phyloP scores from a whole-genome alignment of 1,140 invertebrate genomes.

The Cydia strobilella region DNA sequence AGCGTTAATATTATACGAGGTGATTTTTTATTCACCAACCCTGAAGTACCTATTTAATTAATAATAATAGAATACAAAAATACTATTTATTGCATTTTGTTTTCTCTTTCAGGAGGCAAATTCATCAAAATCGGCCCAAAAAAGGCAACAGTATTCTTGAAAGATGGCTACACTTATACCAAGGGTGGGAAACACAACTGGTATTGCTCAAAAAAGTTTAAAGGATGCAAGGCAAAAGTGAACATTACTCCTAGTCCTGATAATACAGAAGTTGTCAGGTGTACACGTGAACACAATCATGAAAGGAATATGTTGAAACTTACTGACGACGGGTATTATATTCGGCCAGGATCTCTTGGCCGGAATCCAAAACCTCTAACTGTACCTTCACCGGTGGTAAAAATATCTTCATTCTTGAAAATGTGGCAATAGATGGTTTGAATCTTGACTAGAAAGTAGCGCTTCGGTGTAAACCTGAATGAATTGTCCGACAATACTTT shows the following conservation, averaged over 20 bases:
- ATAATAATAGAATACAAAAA: neutral
- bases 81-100: neutral
- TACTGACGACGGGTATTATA: neutral
- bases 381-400: neutral
- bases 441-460: too few species aligned
- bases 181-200: neutral
- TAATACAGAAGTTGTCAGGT: neutral
- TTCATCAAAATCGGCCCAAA: neutral
- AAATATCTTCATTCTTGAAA: too few species aligned
- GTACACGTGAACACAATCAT: neutral
- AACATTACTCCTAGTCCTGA: neutral
- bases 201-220: neutral
- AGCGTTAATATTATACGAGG: too few species aligned
- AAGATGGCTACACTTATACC: neutral
- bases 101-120: neutral
- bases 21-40: too few species aligned
- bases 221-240: neutral
- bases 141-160: neutral
- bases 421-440: too few species aligned
- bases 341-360: neutral
- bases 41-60: too few species aligned
- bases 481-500: too few species aligned
- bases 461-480: too few species aligned
- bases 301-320: neutral
- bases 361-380: neutral